These are phyloP conservation scores for Scomber colias DNA, from an alignment of 2,113 vertebrate genomes.

Conservation along the genomic window DNA sequence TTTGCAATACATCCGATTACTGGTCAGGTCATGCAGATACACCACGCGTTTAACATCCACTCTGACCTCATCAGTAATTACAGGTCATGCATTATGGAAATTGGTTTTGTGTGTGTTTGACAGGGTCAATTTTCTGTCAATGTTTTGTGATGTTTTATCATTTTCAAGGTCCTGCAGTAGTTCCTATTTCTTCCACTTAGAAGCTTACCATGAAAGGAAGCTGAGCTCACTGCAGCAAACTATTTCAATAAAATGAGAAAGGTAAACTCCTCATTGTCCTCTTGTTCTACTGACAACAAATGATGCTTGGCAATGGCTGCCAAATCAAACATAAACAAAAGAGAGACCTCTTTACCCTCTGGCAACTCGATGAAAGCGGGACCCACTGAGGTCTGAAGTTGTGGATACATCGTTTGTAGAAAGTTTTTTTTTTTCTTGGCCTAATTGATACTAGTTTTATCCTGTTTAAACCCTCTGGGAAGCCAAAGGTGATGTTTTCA, in stretches of 20 bases:
- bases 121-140: conserved; percentile 69
- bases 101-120: conserved; percentile 68
- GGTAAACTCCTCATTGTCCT: conserved; percentile 45
- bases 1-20: conserved; percentile 55
- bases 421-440: conserved; percentile 52
- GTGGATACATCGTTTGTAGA: conserved; percentile 56
- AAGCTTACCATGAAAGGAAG: background rate
- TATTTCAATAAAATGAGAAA: conserved; percentile 30
- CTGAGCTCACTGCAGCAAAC: background rate
- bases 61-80: conserved; percentile 80
- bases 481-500: conserved; percentile 82
- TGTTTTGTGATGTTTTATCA: conserved; percentile 63
- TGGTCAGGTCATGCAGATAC: conserved; percentile 46
- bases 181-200: background rate
- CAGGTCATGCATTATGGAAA: conserved; percentile 79
- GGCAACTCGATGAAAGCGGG: conserved; percentile 66
- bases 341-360: conserved; percentile 54
- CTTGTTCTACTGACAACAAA: conserved; percentile 49
- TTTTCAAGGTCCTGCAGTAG: conserved; percentile 42
- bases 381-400: conserved; percentile 53
- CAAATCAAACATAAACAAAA: conserved; percentile 79
- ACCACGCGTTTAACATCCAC: conserved; percentile 54
- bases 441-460: conserved; percentile 79
- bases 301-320: conserved; percentile 55
- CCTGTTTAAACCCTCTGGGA: conserved; percentile 69